A percentile compares a stretch with the other conserved stretches of the same genome.
These are phyloP conservation scores for Nothocercus nigrocapillus DNA, from an alignment of 2,113 vertebrate species.

Conservation along the genomic window DNA sequence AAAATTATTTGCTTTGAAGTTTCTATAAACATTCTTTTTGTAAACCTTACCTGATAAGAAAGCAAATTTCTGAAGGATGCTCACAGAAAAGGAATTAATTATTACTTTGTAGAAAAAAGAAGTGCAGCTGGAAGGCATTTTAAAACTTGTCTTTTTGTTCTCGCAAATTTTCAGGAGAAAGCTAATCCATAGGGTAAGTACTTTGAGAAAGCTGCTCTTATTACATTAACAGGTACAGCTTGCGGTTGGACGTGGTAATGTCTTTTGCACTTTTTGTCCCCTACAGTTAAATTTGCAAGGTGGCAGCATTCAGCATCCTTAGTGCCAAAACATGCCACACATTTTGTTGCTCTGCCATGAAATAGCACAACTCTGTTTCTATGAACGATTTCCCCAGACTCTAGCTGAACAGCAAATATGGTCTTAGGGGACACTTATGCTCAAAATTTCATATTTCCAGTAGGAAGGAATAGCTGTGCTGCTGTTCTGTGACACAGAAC, in stretches of 20 bases:
- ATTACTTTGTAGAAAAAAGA: not conserved
- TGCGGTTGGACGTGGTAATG: not conserved
- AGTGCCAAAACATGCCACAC: not conserved
- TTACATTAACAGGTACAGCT: not conserved
- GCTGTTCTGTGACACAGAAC: not conserved
- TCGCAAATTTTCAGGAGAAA: not conserved
- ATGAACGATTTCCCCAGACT: fast-evolving
- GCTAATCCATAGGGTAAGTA: not conserved
- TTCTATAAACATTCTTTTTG: not conserved
- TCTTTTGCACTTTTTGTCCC: not conserved
- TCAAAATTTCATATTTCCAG: not conserved
- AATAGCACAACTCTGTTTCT: not conserved
- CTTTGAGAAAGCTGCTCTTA: not conserved
- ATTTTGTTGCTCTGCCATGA: not conserved
- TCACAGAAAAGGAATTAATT: not conserved
- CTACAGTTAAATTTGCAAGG: not conserved
- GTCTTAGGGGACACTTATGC: not conserved
- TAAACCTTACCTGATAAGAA: not conserved
- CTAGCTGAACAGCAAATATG: fast-evolving
- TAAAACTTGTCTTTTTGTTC: not conserved
- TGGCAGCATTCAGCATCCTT: not conserved
- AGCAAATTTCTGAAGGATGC: not conserved
- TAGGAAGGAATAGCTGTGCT: not conserved
- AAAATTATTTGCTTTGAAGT: not conserved
- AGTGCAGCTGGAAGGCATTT: not conserved